These are phyloP conservation scores for Baccha elongata DNA, from an alignment of 2,888 invertebrate species.

Conservation along the genomic window DNA sequence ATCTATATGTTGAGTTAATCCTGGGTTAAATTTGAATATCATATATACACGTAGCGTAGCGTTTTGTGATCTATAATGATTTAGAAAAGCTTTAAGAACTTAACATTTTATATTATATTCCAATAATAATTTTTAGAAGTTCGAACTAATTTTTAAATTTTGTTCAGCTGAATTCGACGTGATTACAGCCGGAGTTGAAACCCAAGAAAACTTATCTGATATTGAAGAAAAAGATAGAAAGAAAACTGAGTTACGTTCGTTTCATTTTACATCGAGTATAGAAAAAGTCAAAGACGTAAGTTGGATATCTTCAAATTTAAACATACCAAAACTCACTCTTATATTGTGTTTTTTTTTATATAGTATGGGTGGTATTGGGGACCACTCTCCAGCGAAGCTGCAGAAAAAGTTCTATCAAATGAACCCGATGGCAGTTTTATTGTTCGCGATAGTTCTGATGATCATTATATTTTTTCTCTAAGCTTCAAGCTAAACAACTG, in stretches of 20 bases:
- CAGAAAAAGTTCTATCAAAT: slow-evolving; percentile 94
- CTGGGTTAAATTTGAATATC: too few relatives aligned
- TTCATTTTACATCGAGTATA: slow-evolving; percentile 95
- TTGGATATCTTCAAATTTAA: slow-evolving; percentile 74
- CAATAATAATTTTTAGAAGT: background rate
- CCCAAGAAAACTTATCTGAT: slow-evolving; percentile 55
- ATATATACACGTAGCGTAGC: too few relatives aligned
- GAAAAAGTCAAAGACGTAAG: slow-evolving; percentile 97
- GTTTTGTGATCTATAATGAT: too few relatives aligned
- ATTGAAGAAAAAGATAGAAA: slow-evolving; percentile 76
- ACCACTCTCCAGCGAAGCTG: slow-evolving; percentile 94
- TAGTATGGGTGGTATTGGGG: slow-evolving; percentile 99
- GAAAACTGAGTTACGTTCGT: slow-evolving; percentile 81
- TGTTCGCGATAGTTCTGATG: slow-evolving; percentile 96
- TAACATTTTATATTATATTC: too few relatives aligned
- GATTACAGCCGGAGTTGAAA: slow-evolving; percentile 58
- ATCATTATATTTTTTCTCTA: slow-evolving; percentile 96
- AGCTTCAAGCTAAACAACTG: slow-evolving; percentile 95
- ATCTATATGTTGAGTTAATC: too few relatives aligned
- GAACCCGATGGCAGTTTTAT: slow-evolving; percentile 97
- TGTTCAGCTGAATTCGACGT: slow-evolving; percentile 8
- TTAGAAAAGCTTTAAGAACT: too few relatives aligned
- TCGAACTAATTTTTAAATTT: background rate
- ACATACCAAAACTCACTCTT: background rate
- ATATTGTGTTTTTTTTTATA: slow-evolving; percentile 57